Base-by-base conservation (phyloP, 2,113 vertebrate species). In the Sorex fumeus region DNA sequence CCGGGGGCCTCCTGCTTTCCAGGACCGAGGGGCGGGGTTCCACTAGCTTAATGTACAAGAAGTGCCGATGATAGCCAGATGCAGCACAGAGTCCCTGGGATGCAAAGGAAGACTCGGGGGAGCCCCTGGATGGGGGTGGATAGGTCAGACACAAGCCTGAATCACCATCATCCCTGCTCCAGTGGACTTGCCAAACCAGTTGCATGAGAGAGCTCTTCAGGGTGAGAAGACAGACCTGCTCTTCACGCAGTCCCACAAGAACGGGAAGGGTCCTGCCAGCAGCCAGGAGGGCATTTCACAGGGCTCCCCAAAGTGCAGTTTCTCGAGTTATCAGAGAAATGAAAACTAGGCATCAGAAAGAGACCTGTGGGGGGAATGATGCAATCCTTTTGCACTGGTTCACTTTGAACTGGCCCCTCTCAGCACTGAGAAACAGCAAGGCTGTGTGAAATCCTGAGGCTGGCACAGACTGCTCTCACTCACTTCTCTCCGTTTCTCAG, bases 261-360 rank as follows among this genome's bases (percentile, higher is more conserved):
- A 9, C 18, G 11, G 50, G 0, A 1, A n/a, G 86, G 53, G n/a
- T 36, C 30, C 60, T 15, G 25, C 1, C 28, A 36, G 47, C 75
- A 3, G 16, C 30, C 30, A n/a, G 45, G 69, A 76, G 2, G 2
- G 27, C 3, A 53, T 36, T 40, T 69, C 69, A 34, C 28, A 70
- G 87, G 53, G 66, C 88, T 30, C 64, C 90, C 47, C 88, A 81
- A 36, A 88, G n/a, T 8, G 12, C 47, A 36, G 64, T 30, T 78
- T 89, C 50, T 50, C 60, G 76, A 69, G 50, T 21, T 83, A 57
- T 62, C 28, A 32, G 40, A 25, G 30, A 84, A 77, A 74, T 32
- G 81, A 70, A 88, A 53, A 18, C 72, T 50, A 67, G 0, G 2
- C 4, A 74, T 81, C 87, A 77, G 6, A 88, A 79, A 90, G 45